Base-by-base conservation (phyloP, 2,888 invertebrate genomes). In the Aphidius colemani region DNA sequence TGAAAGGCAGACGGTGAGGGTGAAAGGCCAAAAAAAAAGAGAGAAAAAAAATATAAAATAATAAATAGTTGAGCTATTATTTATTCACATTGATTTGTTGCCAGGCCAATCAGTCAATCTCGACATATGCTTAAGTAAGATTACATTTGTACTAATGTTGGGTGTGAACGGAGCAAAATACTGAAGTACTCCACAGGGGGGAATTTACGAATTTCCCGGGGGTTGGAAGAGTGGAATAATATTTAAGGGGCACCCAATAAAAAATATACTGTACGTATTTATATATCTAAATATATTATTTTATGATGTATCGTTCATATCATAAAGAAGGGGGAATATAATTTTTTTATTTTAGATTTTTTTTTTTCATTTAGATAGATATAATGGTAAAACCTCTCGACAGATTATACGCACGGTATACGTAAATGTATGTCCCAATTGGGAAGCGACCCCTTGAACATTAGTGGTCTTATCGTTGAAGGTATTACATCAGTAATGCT, bases 91-190 rank as follows among this genome's bases (percentile, higher is more conserved):
- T 57, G 72, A 77, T 62, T 62, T 75, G 75, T 78, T 75, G 72
- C 72, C 72, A 71, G 72, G 69, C 73, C 77, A 76, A 80, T 80
- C 79, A 75, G 78, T 79, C 78, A 79, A 75, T 30, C 74, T 75
- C 72, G 75, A 78, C 80, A 80, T 80, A 80, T 80, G 80, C 77
- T 79, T 78, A 77, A 79, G 76, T 76, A 78, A 80, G 80, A 80
- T 80, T 80, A 80, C 80, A 79, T 79, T 79, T 75, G 77, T 78
- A 75, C 74, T 78, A 80, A 80, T 80, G 61, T 59, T 63, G 63
- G 59, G 59, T 63, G 67, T 53, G 61, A 51, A 53, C 53, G 58
- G 64, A 57, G 45, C 53, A n/a, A 55, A 64, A 61, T 50, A 46
- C 4, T 30, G 30, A 30, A 30, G 53, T 55, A 59, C 61, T 59